These are phyloP conservation scores for Orestias chungarensis DNA, from an alignment of 2,797 vertebrate genomes.

Conservation along the genomic window DNA sequence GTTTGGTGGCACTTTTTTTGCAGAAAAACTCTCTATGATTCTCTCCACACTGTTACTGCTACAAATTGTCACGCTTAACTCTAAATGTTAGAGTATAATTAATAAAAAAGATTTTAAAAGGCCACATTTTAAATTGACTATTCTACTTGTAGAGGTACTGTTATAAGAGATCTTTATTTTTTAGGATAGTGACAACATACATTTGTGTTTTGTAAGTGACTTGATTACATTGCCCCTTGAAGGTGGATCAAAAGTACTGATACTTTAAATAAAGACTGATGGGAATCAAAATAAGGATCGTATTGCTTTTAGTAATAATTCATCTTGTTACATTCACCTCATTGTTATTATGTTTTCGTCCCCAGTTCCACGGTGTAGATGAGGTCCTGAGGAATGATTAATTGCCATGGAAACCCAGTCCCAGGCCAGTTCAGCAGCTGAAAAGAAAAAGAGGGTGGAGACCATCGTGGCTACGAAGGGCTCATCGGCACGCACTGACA, in stretches of 20 bases:
- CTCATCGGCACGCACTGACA: conserved; percentile 87
- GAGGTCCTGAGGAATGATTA: conserved; percentile 94
- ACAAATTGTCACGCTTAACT: too few relatives aligned
- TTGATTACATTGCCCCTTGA: neutral
- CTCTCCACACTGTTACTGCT: too few relatives aligned
- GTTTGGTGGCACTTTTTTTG: neutral
- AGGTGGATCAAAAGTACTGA: neutral
- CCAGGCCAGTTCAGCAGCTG: conserved; percentile 90
- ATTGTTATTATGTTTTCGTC: conserved; percentile 35
- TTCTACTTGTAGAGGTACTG: neutral
- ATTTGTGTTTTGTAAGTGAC: neutral
- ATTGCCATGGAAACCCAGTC: conserved; percentile 96
- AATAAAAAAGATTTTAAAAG: too few relatives aligned
- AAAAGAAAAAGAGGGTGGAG: conserved; percentile 98
- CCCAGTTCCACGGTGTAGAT: conserved; percentile 81
- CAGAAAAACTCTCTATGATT: too few relatives aligned
- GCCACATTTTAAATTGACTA: too few relatives aligned
- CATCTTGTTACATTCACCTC: neutral
- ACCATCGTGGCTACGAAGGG: conserved; percentile 90
- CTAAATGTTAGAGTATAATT: too few relatives aligned
- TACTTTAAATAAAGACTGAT: neutral
- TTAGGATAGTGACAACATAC: neutral
- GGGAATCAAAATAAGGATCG: neutral
- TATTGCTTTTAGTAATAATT: conserved; percentile 2
- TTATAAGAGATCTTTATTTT: neutral